Conservation (phyloP, 92 coral and sea anemone genomes). For the Isaurus tuberculatus region DNA sequence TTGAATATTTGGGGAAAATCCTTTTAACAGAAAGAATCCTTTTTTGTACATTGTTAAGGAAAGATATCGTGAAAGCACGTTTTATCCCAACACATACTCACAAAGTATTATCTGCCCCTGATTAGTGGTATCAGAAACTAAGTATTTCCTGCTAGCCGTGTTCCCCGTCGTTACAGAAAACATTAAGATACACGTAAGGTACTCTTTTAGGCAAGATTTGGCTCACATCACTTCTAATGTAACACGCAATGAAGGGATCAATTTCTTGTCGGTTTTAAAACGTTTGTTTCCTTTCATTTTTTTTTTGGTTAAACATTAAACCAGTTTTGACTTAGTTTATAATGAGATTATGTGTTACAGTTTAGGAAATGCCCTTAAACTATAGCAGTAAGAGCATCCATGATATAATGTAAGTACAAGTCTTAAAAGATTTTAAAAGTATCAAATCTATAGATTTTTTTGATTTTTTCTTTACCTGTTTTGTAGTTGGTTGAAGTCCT, state of each 20-base stretch:
- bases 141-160: constrained; percentile 38
- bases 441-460: too few species aligned
- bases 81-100: constrained; percentile 37
- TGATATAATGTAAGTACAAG: neutral
- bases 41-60: neutral
- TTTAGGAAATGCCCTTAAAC: constrained; percentile 25
- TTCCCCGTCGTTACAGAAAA: constrained; percentile 33
- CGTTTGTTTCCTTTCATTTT: neutral
- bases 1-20: neutral
- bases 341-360: neutral
- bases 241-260: neutral
- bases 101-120: constrained; percentile 27
- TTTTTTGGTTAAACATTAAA: neutral
- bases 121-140: constrained; percentile 16
- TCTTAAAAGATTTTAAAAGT: too few species aligned
- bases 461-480: too few species aligned
- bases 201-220: constrained; percentile 3
- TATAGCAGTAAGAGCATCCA: neutral
- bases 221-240: neutral
- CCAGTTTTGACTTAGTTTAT: neutral
- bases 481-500: too few species aligned
- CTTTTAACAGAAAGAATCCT: neutral
- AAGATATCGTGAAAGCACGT: constrained; percentile 43
- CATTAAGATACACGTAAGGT: constrained; percentile 27
- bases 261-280: neutral